Evolutionary conservation across 1,140 invertebrate genomes (phyloP).

Genomic region (Rhysida immarginata): DNA sequence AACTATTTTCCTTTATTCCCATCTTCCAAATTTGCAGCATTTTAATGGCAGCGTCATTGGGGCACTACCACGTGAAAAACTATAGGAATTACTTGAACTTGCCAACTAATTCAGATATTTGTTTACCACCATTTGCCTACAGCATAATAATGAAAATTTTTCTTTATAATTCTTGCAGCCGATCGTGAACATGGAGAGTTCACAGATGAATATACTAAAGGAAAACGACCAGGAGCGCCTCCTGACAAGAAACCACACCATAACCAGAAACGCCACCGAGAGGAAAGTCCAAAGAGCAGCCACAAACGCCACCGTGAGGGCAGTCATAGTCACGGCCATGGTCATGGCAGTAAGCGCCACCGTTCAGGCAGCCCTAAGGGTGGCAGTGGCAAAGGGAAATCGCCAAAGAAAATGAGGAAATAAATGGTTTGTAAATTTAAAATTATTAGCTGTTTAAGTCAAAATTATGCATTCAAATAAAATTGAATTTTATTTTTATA

Average conservation of each 20-base stretch:
- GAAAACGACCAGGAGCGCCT: background rate
- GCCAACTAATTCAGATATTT: too few species aligned
- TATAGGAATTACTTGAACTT: too few species aligned
- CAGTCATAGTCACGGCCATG: background rate
- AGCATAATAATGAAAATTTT: too few species aligned
- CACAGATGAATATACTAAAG: conserved; percentile 4
- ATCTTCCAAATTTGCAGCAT: too few species aligned
- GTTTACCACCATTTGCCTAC: too few species aligned
- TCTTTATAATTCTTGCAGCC: background rate
- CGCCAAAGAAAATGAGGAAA: background rate
- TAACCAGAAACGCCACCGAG: conserved; percentile 1
- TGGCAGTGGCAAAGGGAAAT: background rate
- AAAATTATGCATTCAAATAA: too few species aligned
- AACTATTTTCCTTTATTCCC: too few species aligned
- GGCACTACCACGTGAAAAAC: too few species aligned
- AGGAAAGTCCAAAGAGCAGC: conserved; percentile 1
- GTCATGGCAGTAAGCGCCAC: background rate
- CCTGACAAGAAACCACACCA: too few species aligned
- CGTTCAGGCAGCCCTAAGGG: background rate
- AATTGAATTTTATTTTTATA: too few species aligned
- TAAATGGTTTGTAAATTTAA: background rate
- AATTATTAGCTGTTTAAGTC: too few species aligned
- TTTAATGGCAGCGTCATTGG: too few species aligned
- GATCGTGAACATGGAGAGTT: background rate
- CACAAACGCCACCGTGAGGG: background rate